Conservation (phyloP, 2,888 invertebrate species). For the Ephialtes manifestator region DNA sequence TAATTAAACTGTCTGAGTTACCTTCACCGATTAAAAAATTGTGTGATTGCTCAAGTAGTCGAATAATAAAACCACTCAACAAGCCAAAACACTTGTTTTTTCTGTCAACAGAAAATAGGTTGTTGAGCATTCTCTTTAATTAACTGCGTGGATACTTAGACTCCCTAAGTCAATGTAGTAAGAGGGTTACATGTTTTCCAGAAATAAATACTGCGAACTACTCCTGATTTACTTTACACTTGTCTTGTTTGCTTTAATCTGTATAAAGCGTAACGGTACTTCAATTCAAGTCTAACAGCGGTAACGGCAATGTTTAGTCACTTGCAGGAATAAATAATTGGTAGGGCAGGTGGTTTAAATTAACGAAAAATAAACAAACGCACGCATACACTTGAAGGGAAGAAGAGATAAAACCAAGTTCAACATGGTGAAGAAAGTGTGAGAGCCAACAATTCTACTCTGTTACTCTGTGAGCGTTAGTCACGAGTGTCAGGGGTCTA, state of each 20-base stretch:
- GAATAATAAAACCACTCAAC: too few species aligned
- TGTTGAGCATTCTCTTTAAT: too few species aligned
- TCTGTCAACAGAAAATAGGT: too few species aligned
- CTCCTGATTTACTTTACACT: not conserved
- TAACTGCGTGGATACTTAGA: too few species aligned
- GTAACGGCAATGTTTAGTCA: not conserved
- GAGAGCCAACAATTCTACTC: not conserved
- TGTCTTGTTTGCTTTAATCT: not conserved
- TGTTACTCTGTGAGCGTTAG: not conserved
- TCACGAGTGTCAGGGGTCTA: slow-evolving; percentile 27
- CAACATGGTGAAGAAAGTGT: slow-evolving; percentile 7
- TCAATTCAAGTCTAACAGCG: not conserved
- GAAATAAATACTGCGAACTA: slow-evolving; percentile 2
- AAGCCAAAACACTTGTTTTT: too few species aligned
- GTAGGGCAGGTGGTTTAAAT: slow-evolving; percentile 34
- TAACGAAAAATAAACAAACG: slow-evolving; percentile 44
- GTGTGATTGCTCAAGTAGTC: too few species aligned
- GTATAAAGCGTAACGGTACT: not conserved
- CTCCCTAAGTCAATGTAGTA: too few species aligned
- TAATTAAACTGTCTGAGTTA: too few species aligned
- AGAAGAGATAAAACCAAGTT: slow-evolving; percentile 4
- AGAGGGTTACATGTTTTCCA: too few species aligned
- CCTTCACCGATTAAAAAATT: too few species aligned
- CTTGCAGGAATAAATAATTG: not conserved
- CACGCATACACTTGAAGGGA: not conserved